These are phyloP conservation scores for Bombus sylvicola DNA, from an alignment of 1,140 invertebrate species.

Conservation along the genomic window DNA sequence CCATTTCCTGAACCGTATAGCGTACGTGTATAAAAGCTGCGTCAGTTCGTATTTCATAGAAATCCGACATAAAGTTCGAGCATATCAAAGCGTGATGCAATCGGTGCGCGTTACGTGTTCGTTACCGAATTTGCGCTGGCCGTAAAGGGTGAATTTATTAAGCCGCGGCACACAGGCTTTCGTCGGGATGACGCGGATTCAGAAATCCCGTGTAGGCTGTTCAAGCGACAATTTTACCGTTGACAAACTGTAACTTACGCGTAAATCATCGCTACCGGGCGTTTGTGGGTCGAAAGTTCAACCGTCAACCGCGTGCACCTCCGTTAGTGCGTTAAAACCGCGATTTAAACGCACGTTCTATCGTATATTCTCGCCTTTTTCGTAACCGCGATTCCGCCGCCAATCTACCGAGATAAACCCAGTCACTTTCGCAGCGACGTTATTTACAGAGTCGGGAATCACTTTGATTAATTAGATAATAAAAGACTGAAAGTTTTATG, in stretches of 20 bases:
- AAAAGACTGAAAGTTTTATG: not conserved
- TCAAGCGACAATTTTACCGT: not conserved
- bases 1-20: not conserved
- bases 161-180: not conserved
- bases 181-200: not conserved
- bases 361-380: slow-evolving; percentile 1
- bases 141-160: slow-evolving; percentile 30
- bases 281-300: slow-evolving; percentile 52
- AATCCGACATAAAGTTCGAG: not conserved
- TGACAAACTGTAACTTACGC: slow-evolving; percentile 11
- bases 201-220: not conserved
- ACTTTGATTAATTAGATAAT: fast-evolving
- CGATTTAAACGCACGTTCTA: slow-evolving; percentile 13
- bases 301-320: not conserved
- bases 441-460: not conserved
- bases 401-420: not conserved
- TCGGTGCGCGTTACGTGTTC: not conserved
- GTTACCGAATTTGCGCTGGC: slow-evolving; percentile 13
- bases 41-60: not conserved
- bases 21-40: not conserved
- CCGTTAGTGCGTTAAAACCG: not conserved
- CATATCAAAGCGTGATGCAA: not conserved
- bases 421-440: not conserved
- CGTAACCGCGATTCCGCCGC: not conserved
- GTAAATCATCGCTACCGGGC: slow-evolving; percentile 7